Conservation (phyloP, 2,113 vertebrate genomes). For the Oostethus manadensis region DNA sequence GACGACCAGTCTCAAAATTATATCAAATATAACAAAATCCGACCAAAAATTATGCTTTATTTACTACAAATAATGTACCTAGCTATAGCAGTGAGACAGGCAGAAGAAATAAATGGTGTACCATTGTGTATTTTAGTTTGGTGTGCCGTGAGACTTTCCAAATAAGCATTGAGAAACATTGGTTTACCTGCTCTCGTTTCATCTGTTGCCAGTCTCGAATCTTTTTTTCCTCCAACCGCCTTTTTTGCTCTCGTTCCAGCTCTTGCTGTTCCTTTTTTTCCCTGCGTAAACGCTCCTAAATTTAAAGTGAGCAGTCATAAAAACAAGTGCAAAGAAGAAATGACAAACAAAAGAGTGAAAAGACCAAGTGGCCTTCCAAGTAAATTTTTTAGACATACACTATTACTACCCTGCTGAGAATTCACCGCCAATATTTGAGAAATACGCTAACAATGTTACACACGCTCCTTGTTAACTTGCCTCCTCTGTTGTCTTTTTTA, state of each 20-base stretch:
- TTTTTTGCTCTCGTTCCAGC: slow-evolving; percentile 73
- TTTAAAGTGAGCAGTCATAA: not conserved
- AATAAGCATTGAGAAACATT: not conserved
- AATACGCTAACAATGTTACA: too few relatives aligned
- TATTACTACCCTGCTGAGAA: too few relatives aligned
- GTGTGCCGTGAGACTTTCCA: not conserved
- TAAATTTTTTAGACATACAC: too few relatives aligned
- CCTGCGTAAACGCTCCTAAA: slow-evolving; percentile 68
- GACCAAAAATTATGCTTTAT: too few relatives aligned
- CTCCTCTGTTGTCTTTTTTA: slow-evolving; percentile 78
- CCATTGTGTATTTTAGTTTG: not conserved
- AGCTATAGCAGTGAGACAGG: too few relatives aligned
- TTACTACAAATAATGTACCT: too few relatives aligned
- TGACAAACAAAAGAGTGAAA: not conserved
- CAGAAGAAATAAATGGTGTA: too few relatives aligned
- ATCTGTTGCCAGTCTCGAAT: slow-evolving; percentile 84
- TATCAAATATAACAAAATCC: too few relatives aligned
- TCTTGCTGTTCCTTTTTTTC: slow-evolving; percentile 72
- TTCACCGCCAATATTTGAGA: too few relatives aligned
- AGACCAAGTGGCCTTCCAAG: too few relatives aligned
- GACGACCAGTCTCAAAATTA: too few relatives aligned
- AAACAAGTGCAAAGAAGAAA: not conserved
- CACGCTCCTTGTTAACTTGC: slow-evolving; percentile 49
- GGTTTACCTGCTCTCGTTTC: slow-evolving; percentile 69
- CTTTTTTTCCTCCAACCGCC: slow-evolving; percentile 73